Conservation (phyloP, 2,113 vertebrate genomes). For the Felis chaus region DNA sequence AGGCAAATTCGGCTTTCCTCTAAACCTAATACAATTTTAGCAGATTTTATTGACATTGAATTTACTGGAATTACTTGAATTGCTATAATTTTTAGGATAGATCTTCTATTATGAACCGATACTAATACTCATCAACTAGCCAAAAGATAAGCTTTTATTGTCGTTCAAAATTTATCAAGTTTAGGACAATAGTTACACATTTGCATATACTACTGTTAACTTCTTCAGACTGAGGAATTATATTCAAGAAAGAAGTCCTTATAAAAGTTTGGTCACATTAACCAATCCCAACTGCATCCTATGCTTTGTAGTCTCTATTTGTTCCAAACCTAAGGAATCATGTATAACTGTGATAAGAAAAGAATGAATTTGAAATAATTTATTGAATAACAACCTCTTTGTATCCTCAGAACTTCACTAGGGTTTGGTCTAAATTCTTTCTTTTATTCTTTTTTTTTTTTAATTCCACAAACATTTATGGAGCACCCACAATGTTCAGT, state of each 20-base stretch:
- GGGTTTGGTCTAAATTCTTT: background rate
- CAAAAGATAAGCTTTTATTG: background rate
- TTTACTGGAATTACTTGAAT: background rate
- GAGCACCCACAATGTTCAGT: background rate
- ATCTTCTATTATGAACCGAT: background rate
- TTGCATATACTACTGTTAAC: background rate
- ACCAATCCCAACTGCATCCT: background rate
- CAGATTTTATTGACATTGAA: background rate
- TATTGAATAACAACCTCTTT: background rate
- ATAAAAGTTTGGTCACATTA: background rate
- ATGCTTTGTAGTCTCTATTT: background rate
- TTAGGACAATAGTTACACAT: background rate
- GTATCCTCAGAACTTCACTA: background rate
- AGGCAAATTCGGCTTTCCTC: background rate
- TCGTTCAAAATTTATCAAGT: background rate
- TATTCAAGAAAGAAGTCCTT: background rate
- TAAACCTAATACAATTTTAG: background rate
- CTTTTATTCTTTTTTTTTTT: background rate
- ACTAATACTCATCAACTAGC: background rate
- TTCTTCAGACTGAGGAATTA: background rate
- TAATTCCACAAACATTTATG: background rate
- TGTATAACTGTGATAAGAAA: background rate
- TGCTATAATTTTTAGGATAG: background rate
- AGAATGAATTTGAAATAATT: slow-evolving; percentile 3
- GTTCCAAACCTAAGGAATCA: background rate